Base-by-base conservation (phyloP, 2,797 vertebrate genomes). In the Acipenser transmontanus region DNA sequence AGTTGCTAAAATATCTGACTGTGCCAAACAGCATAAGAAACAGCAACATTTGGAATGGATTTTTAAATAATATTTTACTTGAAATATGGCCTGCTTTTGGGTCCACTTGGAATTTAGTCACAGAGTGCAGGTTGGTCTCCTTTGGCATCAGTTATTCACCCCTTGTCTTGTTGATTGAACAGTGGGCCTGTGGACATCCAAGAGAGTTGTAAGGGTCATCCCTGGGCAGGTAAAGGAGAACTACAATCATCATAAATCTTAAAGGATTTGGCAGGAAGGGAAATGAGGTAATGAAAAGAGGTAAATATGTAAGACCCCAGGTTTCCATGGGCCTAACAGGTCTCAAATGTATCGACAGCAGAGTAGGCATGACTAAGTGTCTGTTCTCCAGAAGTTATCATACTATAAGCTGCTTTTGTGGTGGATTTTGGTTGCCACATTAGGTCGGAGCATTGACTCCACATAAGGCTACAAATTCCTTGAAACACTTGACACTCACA, bases 401-500 rank as follows among this genome's bases (percentile, higher is more conserved):
- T 48, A 10, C n/a, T 17, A 49, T 7, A 12, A 49, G 50, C 50
- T 65, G 11, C 47, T 49, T 59, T 66, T 48, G 56, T 12, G 7
- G 9, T 8, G n/a, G 59, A 14, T 12, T 20, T 61, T 7, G 14
- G 14, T 11, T 61, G 59, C 1, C 1, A 61, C 34, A 20, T n/a
- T 11, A 4, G 11, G 59, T 73, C 72, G 71, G 66, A 54, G 68
- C 66, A 64, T 65, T 66, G 62, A 71, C 70, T 66, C 70, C 68
- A 60, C 64, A 54, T 51, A 66, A 68, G 20, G 59, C 56, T 68
- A 8, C 8, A 54, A 1, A 12, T 8, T 12, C 12, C 8, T 12
- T 54, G 8, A 54, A 54, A 54, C 51, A 54, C n/a, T n/a, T n/a
- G n/a, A n/a, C n/a, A n/a, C 8, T 54, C 51, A 54, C 8, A 3